A percentile compares a stretch with the other conserved stretches of the same genome.
phyloP scores from a whole-genome alignment of 2,797 vertebrate genomes.

The Amblyopsis hoosieri region DNA sequence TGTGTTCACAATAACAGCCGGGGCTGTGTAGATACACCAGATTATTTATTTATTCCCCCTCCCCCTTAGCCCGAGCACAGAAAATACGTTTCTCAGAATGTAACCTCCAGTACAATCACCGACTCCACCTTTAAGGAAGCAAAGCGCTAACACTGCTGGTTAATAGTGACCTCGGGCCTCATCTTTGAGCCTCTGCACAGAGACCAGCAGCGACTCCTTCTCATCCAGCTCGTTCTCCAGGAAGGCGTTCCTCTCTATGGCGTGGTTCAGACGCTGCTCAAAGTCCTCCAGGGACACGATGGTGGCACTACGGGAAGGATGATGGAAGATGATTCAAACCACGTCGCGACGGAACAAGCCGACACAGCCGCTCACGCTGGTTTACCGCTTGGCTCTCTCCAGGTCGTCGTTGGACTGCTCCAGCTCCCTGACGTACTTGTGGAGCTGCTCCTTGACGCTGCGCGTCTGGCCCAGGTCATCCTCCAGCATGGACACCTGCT shows the following conservation, averaged over 20 bases:
- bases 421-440: conserved; percentile 94
- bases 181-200: conserved; percentile 95
- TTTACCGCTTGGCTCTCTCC: conserved; percentile 92
- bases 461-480: conserved; percentile 93
- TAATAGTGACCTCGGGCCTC: conserved; percentile 89
- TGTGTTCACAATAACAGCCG: no score
- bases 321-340: no score
- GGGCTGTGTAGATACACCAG: no score
- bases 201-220: conserved; percentile 94
- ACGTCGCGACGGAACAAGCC: background rate
- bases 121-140: no score
- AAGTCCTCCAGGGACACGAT: conserved; percentile 97
- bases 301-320: conserved; percentile 82
- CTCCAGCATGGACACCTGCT: conserved; percentile 93
- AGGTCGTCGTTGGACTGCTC: conserved; percentile 97
- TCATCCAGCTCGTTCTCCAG: conserved; percentile 97
- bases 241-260: conserved; percentile 97
- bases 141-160: background rate
- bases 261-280: conserved; percentile 96
- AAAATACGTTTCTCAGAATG: no score
- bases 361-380: conserved; percentile 9
- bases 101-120: no score
- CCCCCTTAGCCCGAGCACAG: no score
- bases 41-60: no score
- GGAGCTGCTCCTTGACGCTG: conserved; percentile 94